phyloP scores from a whole-genome alignment of 2,113 vertebrate genomes.

The Polypterus bichir region DNA sequence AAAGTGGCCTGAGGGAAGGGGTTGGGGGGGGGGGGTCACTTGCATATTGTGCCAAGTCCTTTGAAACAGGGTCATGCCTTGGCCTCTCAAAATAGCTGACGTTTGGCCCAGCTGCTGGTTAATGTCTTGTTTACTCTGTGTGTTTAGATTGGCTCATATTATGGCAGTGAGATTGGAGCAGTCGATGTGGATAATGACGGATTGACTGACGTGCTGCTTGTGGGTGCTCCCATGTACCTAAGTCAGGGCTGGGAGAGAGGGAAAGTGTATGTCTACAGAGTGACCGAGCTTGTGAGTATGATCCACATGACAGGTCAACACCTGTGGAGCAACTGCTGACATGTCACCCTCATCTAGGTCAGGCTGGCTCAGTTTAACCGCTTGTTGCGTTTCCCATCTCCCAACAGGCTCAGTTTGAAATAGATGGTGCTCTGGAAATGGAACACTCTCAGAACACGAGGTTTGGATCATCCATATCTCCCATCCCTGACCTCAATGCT shows the following conservation, averaged over 20 bases:
- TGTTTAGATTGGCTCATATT: slow-evolving; percentile 88
- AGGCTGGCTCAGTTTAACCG: neutral
- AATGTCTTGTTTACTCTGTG: neutral
- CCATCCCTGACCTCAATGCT: slow-evolving; percentile 79
- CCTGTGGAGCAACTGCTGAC: slow-evolving; percentile 7
- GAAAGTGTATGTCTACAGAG: slow-evolving; percentile 71
- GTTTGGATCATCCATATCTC: slow-evolving; percentile 76
- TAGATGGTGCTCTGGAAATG: slow-evolving; percentile 61
- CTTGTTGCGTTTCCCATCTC: slow-evolving; percentile 1
- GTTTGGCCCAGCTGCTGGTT: neutral
- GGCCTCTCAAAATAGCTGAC: no score
- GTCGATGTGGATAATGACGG: slow-evolving; percentile 69
- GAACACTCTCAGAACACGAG: slow-evolving; percentile 78
- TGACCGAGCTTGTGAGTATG: slow-evolving; percentile 50
- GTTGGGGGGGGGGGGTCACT: no score
- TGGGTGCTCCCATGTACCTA: slow-evolving; percentile 93
- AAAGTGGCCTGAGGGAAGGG: no score
- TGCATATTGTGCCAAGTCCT: no score
- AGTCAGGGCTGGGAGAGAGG: slow-evolving; percentile 78
- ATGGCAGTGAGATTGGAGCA: slow-evolving; percentile 79
- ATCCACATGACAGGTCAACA: slow-evolving; percentile 13
- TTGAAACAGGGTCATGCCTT: no score
- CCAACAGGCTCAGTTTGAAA: slow-evolving; percentile 55
- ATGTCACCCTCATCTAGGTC: neutral
- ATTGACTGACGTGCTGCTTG: slow-evolving; percentile 71